Base-by-base conservation (phyloP, 2,113 vertebrate species). In the Scytalopus superciliaris region DNA sequence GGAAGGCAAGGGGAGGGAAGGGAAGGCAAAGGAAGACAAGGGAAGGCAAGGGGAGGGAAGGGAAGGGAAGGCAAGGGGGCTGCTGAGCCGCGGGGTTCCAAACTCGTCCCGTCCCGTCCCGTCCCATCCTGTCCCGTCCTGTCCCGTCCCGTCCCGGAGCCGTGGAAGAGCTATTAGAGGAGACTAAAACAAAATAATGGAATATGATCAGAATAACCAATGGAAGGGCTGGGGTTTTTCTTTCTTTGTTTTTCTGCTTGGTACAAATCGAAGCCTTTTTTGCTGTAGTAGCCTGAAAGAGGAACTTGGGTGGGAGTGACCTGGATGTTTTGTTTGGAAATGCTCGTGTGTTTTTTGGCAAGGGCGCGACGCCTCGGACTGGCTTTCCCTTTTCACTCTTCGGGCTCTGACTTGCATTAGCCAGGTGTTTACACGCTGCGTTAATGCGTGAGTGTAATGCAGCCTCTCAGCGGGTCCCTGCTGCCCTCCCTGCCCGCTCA, bases 351-450 rank as follows among this genome's bases (percentile, higher is more conserved):
- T 59, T 64, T 12, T 40, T 79, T 74, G 72, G 72, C 42, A 23
- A 40, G n/a, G 27, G 4, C 56, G n/a, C 3, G 24, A 3, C 23
- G 12, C 23, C 35, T 67, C 0, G 0, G 24, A 6, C 0, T 4
- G 31, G 8, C 62, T 44, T 56, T 62, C 12, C 12, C 21, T 81
- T 52, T 85, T 53, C 10, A 12, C 19, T 12, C 2, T 0, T 6
- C 49, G n/a, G 25, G 24, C 37, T 23, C 37, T 45, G 50, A 31
- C 21, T 10, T 23, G 21, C 39, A 28, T 28, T 23, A 67, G 40
- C 4, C 6, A 12, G 12, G 19, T 0, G 0, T n/a, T 57, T 69
- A 14, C 49, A 53, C 2, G 14, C 23, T 53, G 24, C 17, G 1
- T 10, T 40, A 28, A 27, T 2, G 2, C 11, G 2, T 3, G 33